Percentiles rank a stretch among this genome's conserved stretches.
phyloP scores from a whole-genome alignment of 1,140 invertebrate genomes.

The Drosophila bocqueti region DNA sequence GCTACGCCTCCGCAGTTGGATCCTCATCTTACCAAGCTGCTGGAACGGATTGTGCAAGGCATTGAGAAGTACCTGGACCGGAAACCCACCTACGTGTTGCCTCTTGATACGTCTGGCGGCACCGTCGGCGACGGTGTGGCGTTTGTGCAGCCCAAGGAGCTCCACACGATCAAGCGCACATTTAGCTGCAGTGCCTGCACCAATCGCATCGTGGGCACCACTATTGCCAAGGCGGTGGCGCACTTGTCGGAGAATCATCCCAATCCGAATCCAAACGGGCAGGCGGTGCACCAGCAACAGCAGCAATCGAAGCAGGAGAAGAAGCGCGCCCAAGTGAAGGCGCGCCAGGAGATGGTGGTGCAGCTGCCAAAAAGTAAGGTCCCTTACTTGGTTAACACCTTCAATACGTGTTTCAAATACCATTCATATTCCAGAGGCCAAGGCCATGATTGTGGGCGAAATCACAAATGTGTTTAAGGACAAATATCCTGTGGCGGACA shows the following conservation, averaged over 20 bases:
- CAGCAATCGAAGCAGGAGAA: conserved; percentile 38
- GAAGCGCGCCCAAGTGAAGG: conserved; percentile 47
- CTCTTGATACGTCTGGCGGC: conserved; percentile 17
- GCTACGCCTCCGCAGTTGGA: conserved; percentile 50
- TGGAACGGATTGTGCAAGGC: conserved; percentile 64
- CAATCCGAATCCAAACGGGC: conserved; percentile 45
- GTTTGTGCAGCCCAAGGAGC: conserved; percentile 55
- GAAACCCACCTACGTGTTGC: conserved; percentile 53
- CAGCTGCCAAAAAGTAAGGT: conserved; percentile 72
- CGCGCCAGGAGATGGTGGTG: conserved; percentile 39
- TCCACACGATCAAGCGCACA: conserved; percentile 60
- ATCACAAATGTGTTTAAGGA: conserved; percentile 63
- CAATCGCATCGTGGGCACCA: conserved; percentile 62
- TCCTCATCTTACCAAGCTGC: conserved; percentile 49
- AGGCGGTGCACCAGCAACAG: conserved; percentile 33
- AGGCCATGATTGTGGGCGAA: conserved; percentile 57
- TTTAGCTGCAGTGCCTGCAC: conserved; percentile 64
- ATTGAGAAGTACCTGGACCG: conserved; percentile 71
- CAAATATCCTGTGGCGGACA: conserved; percentile 67
- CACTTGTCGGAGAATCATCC: conserved; percentile 69
- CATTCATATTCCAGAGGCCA: conserved; percentile 58
- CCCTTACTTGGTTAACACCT: neutral
- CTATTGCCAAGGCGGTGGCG: conserved; percentile 58
- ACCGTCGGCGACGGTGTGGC: conserved; percentile 17
- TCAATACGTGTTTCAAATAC: neutral